Evolutionary conservation across 2,113 vertebrate genomes (phyloP).

Genomic region (Lophura nycthemera): DNA sequence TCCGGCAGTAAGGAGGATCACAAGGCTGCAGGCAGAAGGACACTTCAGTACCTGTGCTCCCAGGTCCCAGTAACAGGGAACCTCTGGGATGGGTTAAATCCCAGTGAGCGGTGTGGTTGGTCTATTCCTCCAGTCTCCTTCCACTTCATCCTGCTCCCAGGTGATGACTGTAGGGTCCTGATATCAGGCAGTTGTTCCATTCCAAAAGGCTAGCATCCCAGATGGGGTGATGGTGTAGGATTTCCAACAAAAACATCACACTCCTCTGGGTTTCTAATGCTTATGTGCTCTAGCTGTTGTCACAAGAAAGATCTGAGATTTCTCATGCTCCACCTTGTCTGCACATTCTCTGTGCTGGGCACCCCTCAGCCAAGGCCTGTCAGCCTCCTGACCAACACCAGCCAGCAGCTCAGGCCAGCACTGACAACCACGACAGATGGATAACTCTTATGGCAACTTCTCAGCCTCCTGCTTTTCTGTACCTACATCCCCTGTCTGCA

Average conservation of each 20-base stretch:
- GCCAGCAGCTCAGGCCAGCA: neutral
- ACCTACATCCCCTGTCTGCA: neutral
- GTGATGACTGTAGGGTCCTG: neutral
- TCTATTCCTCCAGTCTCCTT: neutral
- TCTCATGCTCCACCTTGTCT: neutral
- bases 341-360: neutral
- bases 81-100: neutral
- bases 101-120: neutral
- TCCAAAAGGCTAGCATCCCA: neutral
- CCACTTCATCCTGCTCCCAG: neutral
- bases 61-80: neutral
- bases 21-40: neutral
- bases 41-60: neutral
- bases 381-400: neutral
- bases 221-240: accelerated
- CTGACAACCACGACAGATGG: neutral
- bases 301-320: neutral
- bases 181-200: neutral
- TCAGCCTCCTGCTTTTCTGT: neutral
- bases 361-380: neutral
- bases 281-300: neutral
- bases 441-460: neutral
- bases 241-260: neutral
- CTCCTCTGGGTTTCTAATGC: neutral
- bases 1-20: neutral